phyloP scores from a whole-genome alignment of 2,797 vertebrate genomes.

The Pangasius mekongensis region DNA sequence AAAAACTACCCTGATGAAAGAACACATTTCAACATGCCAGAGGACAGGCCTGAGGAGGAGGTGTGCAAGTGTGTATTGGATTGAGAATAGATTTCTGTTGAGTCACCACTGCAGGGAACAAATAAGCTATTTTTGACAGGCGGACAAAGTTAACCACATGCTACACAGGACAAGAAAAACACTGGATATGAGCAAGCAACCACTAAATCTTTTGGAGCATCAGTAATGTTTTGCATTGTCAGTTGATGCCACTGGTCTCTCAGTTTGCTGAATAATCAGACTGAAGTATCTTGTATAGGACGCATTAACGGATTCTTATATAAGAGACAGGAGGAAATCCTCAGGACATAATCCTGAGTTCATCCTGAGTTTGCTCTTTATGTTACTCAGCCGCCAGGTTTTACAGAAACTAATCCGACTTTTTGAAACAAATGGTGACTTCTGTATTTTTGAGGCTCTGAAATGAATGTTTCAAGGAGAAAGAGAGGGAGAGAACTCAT shows the following conservation, averaged over 20 bases:
- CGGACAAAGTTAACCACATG: constrained; percentile 2
- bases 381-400: constrained; percentile 20
- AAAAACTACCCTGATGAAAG: neutral
- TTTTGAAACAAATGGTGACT: neutral
- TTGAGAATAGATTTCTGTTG: constrained; percentile 44
- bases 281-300: constrained; percentile 67
- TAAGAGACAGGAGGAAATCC: constrained; percentile 63
- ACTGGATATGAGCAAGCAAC: neutral
- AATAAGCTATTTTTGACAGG: constrained; percentile 46
- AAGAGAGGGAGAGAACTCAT: neutral
- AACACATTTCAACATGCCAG: constrained; percentile 2
- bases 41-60: neutral
- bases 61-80: constrained; percentile 5
- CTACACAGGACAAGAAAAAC: neutral
- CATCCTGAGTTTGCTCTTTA: constrained; percentile 42
- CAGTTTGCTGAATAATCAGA: constrained; percentile 54
- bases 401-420: constrained; percentile 8
- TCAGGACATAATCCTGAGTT: constrained; percentile 63
- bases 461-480: neutral
- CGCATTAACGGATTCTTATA: constrained; percentile 64
- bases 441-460: neutral
- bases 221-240: neutral
- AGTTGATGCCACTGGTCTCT: neutral
- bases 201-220: neutral
- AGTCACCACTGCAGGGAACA: constrained; percentile 41